These are phyloP conservation scores for Bubalus kerabau DNA, from an alignment of 2,113 vertebrate genomes.

Conservation along the genomic window DNA sequence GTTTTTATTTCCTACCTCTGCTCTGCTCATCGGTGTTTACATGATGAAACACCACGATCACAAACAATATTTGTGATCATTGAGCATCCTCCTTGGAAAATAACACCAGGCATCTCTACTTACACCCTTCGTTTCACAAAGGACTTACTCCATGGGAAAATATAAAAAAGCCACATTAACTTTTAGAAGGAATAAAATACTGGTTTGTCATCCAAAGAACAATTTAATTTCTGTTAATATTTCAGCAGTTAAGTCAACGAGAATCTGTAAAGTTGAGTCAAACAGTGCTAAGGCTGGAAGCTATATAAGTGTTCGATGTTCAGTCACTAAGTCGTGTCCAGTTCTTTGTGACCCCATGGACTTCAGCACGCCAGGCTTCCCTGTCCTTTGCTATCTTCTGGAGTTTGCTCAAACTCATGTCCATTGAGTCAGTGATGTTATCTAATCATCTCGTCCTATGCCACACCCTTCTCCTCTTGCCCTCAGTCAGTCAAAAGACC, in stretches of 20 bases:
- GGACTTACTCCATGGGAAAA: constrained; percentile 36
- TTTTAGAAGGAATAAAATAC: constrained; percentile 67
- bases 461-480: background rate
- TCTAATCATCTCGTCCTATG: background rate
- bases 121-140: background rate
- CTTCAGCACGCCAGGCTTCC: background rate
- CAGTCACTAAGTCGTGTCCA: background rate
- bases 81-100: background rate
- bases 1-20: background rate
- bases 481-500: background rate
- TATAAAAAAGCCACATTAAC: background rate
- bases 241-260: background rate
- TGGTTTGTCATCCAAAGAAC: constrained; percentile 42
- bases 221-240: constrained; percentile 54
- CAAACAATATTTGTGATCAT: background rate
- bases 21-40: background rate
- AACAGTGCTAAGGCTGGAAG: background rate
- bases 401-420: background rate
- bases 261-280: background rate
- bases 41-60: background rate
- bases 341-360: background rate
- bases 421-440: background rate
- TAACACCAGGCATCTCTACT: background rate
- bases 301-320: background rate
- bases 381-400: background rate